Evolutionary conservation across 2,888 invertebrate species (phyloP).

Genomic region (Adineta ricciae): DNA sequence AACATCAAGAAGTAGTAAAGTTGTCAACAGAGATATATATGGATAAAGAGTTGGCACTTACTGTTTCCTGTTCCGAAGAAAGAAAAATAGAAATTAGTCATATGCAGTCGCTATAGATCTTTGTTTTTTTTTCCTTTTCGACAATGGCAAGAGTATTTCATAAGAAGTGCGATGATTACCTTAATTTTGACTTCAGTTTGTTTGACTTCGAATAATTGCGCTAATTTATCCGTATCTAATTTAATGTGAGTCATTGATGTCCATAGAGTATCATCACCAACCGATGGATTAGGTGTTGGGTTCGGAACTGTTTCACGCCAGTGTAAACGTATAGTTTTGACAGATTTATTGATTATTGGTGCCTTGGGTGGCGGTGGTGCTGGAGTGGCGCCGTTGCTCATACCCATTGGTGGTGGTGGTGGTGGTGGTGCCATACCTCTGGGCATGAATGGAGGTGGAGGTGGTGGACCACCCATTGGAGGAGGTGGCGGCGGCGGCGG

Average conservation of each 20-base stretch:
- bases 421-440: slow-evolving; percentile 49
- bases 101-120: too few relatives aligned
- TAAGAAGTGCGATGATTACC: slow-evolving; percentile 55
- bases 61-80: not conserved
- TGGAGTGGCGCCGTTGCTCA: not conserved
- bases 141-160: too few relatives aligned
- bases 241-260: slow-evolving; percentile 72
- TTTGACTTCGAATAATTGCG: slow-evolving; percentile 89
- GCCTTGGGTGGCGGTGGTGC: not conserved
- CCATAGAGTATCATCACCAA: slow-evolving; percentile 61
- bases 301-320: slow-evolving; percentile 69
- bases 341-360: not conserved
- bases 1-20: not conserved
- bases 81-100: not conserved
- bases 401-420: slow-evolving; percentile 36
- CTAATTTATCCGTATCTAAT: slow-evolving; percentile 81
- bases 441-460: slow-evolving; percentile 49
- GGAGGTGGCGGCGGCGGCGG: slow-evolving; percentile 47
- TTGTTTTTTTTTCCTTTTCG: too few relatives aligned
- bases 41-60: not conserved
- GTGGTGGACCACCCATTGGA: slow-evolving; percentile 36
- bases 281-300: slow-evolving; percentile 36
- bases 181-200: slow-evolving; percentile 87
- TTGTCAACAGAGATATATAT: not conserved
- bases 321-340: slow-evolving; percentile 54